Evolutionary conservation across 2,113 vertebrate species (phyloP), one percentile per base, ranked within the genome.

Genomic region (Ammodramus savannarum): DNA sequence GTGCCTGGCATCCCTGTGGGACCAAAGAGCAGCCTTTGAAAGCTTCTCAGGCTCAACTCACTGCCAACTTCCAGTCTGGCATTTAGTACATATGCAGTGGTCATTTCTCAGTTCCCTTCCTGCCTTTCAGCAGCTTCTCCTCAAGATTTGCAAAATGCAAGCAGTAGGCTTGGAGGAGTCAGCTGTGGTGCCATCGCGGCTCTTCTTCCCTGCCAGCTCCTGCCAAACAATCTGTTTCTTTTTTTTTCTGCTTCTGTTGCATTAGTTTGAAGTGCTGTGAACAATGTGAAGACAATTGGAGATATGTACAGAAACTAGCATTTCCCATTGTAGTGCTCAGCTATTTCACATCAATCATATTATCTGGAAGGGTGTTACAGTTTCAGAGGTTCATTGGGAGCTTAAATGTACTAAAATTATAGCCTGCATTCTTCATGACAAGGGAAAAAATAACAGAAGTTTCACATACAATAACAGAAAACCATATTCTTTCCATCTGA

Each of bases 41-140:
- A 72, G 32, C 41, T 41, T 62, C 44, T 72, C 63, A 49, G 69
- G 17, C 36, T 93, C 36, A 55, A 46, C 51, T 69, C 59, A 7
- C 43, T 62, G 22, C 61, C 49, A 26, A 13, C 22, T 89, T 59
- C 46, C 65, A 15, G 21, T 54, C 16, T 63, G 59, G n/a, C 0
- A 0, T 67, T 65, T 6, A 18, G 7, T 34, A 15, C 0, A 0
- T 15, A 27, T 26, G 34, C 74, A 72, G 41, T 13, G 71, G 82
- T 87, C n/a, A 38, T 85, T 76, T 80, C 46, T 69, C 66, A 29
- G 57, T 51, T 94, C 59, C 51, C 26, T 87, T 65, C 63, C 58
- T 83, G 85, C 71, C 62, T 72, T 93, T 75, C 69, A 57, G 71
- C 71, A 72, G 78, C 86, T 43, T 26, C 79, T 85, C 66, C 74